Evolutionary conservation across 2,888 invertebrate species (phyloP).

Genomic region (Galeruca laticollis): DNA sequence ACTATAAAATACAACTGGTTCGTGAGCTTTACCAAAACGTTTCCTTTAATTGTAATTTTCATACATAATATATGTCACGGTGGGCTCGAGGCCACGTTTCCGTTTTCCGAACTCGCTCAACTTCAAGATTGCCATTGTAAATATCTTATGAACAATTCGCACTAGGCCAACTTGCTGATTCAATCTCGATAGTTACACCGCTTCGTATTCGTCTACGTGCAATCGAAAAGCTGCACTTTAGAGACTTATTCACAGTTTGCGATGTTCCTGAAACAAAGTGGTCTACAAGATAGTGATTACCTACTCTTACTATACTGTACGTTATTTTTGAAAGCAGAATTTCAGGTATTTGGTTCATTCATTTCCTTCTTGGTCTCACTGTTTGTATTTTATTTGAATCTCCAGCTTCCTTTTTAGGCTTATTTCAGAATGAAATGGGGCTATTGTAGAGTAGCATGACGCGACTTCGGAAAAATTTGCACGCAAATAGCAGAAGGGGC

Average conservation of each 20-base stretch:
- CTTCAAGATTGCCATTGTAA: slow-evolving; percentile 60
- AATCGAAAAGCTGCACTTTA: slow-evolving; percentile 12
- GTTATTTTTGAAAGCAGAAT: too few relatives aligned
- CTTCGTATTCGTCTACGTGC: slow-evolving; percentile 33
- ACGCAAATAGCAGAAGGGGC: too few relatives aligned
- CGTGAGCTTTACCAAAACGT: slow-evolving; percentile 27
- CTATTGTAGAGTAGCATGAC: too few relatives aligned
- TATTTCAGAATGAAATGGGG: too few relatives aligned
- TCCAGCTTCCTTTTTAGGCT: too few relatives aligned
- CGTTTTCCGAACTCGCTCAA: slow-evolving; percentile 46
- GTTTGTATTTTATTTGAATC: too few relatives aligned
- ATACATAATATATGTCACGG: slow-evolving; percentile 52
- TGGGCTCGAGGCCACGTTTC: slow-evolving; percentile 48
- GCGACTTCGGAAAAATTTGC: too few relatives aligned
- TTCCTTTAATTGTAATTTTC: slow-evolving; percentile 38
- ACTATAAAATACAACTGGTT: slow-evolving; percentile 10
- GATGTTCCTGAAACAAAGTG: slow-evolving; percentile 20
- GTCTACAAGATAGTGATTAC: too few relatives aligned
- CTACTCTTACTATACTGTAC: too few relatives aligned
- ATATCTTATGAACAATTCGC: slow-evolving; percentile 64
- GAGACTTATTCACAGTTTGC: slow-evolving; percentile 27
- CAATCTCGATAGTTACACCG: slow-evolving; percentile 57
- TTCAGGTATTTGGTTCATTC: too few relatives aligned
- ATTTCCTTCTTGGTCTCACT: too few relatives aligned
- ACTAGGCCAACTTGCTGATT: slow-evolving; percentile 59